Percentiles rank a stretch among this genome's conserved stretches.
These are phyloP conservation scores for Sialis lutaria DNA, from an alignment of 2,888 invertebrate species.

Conservation along the genomic window DNA sequence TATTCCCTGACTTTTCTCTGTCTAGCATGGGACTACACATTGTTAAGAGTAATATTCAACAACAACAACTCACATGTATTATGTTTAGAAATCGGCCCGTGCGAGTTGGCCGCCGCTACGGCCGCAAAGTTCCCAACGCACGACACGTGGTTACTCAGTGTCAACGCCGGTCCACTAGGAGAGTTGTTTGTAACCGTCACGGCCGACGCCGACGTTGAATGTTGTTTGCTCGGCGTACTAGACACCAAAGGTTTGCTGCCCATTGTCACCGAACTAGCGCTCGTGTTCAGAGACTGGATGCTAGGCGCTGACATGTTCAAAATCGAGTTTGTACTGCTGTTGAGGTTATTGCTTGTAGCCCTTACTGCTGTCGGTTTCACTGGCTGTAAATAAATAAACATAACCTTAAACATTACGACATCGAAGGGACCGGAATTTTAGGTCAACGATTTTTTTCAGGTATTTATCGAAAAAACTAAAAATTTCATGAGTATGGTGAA, in stretches of 20 bases:
- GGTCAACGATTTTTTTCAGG: too few species aligned
- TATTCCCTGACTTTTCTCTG: too few species aligned
- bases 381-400: constrained; percentile 34
- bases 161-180: constrained; percentile 14
- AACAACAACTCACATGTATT: constrained; percentile 24
- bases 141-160: constrained; percentile 12
- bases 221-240: constrained; percentile 22
- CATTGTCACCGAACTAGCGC: constrained; percentile 21
- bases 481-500: too few species aligned
- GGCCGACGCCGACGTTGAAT: constrained; percentile 8
- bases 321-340: constrained; percentile 31
- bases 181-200: constrained; percentile 24
- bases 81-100: constrained; percentile 20
- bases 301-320: constrained; percentile 21
- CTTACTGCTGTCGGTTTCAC: constrained; percentile 75
- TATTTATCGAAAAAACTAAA: too few species aligned
- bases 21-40: too few species aligned
- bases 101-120: constrained; percentile 32
- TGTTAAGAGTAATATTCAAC: not conserved
- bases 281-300: constrained; percentile 20
- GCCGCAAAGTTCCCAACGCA: constrained; percentile 41
- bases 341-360: constrained; percentile 32
- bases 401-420: constrained; percentile 8
- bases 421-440: too few species aligned
- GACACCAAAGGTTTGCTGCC: constrained; percentile 20